Evolutionary conservation across 2,797 vertebrate species (phyloP), one percentile per base, ranked within the genome.

Genomic region (Ptychadena robeensis): DNA sequence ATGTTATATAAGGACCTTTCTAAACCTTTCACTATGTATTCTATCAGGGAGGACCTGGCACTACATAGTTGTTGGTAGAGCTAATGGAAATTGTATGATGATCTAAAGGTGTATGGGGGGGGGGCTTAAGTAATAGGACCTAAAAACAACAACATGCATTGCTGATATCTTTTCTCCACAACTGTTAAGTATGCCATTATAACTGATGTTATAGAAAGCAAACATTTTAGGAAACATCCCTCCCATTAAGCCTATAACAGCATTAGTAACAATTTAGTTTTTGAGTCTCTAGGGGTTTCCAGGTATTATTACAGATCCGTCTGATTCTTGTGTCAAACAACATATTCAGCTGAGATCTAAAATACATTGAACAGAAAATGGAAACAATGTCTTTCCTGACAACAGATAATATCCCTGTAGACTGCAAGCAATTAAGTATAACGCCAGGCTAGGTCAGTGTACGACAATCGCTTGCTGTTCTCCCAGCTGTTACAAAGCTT

Each of bases 381-480:
- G 27, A 40, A 38, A 61, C 63, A 34, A 18, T 34, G 27, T 30
- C 27, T 27, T 64, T 31, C 59, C 18, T 44, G 59, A 76, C 35
- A 28, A 40, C 37, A 66, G 28, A 32, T 25, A 25, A 66, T 34
- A 66, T 32, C 18, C 74, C 37, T 28, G 32, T 11, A 77, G 74
- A 66, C 61, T 22, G 34, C 15, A 64, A 64, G 40, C 63, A 66
- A 67, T 82, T 74, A 37, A 61, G 12, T 38, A 40, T 15, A 77
- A 15, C 18, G 59, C 65, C 35, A 66, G 61, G 61, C 59, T n/a
- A 37, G 71, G 74, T 77, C 37, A 73, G 44, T 40, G 70, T 65
- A 44, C 70, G 48, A 63, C 73, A 74, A 66, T 74, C 22, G 22
- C 38, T 48, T 53, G 64, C 65, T 82, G 80, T 67, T 82, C 61